Conservation (phyloP, 2,113 vertebrate species). For the Morphnarchus princeps region DNA sequence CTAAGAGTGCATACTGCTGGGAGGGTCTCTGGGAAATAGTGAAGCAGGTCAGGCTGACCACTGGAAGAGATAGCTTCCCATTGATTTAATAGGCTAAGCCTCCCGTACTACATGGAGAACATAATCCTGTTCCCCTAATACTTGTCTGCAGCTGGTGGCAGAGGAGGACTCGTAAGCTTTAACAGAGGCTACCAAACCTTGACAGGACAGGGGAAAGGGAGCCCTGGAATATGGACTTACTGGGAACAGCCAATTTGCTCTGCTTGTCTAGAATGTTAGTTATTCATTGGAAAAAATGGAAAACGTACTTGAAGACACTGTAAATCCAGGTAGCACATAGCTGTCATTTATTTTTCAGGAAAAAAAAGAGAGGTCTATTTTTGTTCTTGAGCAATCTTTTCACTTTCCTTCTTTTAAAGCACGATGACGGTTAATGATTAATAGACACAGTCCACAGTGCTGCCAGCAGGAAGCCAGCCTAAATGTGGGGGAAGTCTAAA, state of each 20-base stretch:
- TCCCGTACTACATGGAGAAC: neutral
- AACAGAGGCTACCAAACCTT: neutral
- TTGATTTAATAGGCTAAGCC: neutral
- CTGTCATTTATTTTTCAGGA: slow-evolving; percentile 16
- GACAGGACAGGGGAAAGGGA: neutral
- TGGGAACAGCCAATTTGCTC: neutral
- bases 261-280: neutral
- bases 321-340: neutral
- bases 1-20: neutral
- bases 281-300: neutral
- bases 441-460: slow-evolving; percentile 32
- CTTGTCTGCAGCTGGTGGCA: neutral
- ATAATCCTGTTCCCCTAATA: neutral
- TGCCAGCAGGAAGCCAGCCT: slow-evolving; percentile 62
- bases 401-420: neutral
- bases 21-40: neutral
- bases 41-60: neutral
- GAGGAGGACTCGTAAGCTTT: neutral
- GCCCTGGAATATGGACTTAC: neutral
- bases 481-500: slow-evolving; percentile 51
- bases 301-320: neutral
- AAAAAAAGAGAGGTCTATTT: slow-evolving; percentile 17
- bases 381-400: neutral
- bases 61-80: neutral
- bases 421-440: slow-evolving; percentile 70